These are phyloP conservation scores for Myanophis thanlyinensis DNA, from an alignment of 2,113 vertebrate species.

Conservation along the genomic window DNA sequence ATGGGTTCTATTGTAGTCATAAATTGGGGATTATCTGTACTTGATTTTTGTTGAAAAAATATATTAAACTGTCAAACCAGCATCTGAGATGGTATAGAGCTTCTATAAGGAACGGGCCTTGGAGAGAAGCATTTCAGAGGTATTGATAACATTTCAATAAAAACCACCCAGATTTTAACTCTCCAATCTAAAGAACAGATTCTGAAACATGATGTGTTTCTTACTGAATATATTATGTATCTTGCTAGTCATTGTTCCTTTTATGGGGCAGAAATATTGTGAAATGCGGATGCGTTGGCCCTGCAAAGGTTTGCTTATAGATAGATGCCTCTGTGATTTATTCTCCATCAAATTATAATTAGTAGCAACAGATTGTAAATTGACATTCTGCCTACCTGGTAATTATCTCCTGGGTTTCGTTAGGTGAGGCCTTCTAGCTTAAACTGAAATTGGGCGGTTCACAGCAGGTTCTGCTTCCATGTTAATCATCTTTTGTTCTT, in stretches of 20 bases:
- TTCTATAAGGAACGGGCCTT: background rate
- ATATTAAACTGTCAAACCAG: background rate
- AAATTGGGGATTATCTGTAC: background rate
- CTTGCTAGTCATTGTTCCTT: conserved; percentile 32
- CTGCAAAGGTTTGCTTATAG: conserved; percentile 60
- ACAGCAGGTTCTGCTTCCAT: conserved; percentile 38
- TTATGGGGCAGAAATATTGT: conserved; percentile 48
- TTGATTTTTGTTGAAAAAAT: background rate
- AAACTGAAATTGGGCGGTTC: conserved; percentile 38
- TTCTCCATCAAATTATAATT: conserved; percentile 59
- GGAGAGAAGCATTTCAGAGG: background rate
- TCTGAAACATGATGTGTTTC: conserved; percentile 9
- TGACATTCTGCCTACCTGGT: conserved; percentile 52
- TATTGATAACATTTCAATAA: background rate
- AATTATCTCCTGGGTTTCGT: conserved; percentile 55
- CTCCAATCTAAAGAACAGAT: background rate
- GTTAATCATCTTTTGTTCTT: conserved; percentile 34
- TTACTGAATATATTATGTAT: conserved; percentile 27
- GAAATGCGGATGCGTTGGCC: conserved; percentile 43
- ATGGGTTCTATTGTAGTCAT: background rate
- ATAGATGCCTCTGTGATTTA: conserved; percentile 51
- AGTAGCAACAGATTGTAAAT: conserved; percentile 50
- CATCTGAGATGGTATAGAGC: background rate
- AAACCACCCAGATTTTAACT: background rate
- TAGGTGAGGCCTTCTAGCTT: conserved; percentile 50